Base-by-base conservation (phyloP, 2,113 vertebrate genomes). In the Platysteira castanea region DNA sequence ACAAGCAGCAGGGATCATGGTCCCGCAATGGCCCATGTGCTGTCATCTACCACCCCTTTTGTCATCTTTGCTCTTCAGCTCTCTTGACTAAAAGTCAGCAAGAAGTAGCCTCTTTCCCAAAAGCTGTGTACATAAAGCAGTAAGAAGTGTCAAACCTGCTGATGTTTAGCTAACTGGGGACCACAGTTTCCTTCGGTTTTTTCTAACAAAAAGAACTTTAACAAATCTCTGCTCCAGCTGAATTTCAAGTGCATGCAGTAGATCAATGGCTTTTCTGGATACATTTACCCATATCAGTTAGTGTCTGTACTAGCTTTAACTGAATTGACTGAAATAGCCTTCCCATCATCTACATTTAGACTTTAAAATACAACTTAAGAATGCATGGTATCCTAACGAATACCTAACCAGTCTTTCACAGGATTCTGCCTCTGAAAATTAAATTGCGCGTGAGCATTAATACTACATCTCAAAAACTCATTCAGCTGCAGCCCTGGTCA, bases 21-120 rank as follows among this genome's bases (percentile, higher is more conserved):
- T 54, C 65, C 33, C 3, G 1, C 3, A 2, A 14, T 0, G 1
- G 56, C 33, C 26, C 4, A 3, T 1, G 3, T 18, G 49, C 57
- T 70, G 30, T 35, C 42, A 22, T 27, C 59, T 35, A 21, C 44
- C 39, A 26, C 13, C 28, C 19, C 28, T 88, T 90, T 54, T 47
- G 13, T 30, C 4, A 2, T 44, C 50, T 71, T 60, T 67, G 18
- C 31, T 88, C 6, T 89, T 82, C 53, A 87, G 30, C 39, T 52
- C 8, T 91, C 60, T 49, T 82, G 19, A 42, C 16, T 64, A 50
- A 91, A 89, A 70, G 22, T 42, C 30, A 87, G 28, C 10, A 46
- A 89, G 52, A 50, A 42, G 30, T 39, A 63, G 14, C 11, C 39
- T 49, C 33, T 37, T 68, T 41, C 33, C 64, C 41, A 61, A 63